These are phyloP conservation scores for Emydocephalus ijimae DNA, from an alignment of 2,113 vertebrate species.

Conservation along the genomic window DNA sequence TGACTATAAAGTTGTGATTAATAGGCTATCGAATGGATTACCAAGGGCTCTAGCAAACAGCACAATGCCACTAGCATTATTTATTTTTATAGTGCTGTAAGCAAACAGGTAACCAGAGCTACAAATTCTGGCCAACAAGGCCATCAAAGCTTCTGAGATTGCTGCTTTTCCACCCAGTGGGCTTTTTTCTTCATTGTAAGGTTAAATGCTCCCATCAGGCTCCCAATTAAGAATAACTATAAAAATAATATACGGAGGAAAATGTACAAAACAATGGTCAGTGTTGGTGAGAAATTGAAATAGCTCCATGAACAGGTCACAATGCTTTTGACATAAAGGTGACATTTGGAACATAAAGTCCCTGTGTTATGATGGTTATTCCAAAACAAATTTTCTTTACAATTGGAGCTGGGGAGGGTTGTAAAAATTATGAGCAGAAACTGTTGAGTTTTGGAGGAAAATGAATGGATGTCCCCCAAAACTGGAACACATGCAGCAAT, in stretches of 20 bases:
- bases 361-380: conserved; percentile 18
- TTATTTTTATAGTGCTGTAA: conserved; percentile 38
- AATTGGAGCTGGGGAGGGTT: not conserved
- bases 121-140: conserved; percentile 54
- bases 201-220: conserved; percentile 46
- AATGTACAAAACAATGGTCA: conserved; percentile 2
- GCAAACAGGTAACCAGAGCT: conserved; percentile 38
- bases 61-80: conserved; percentile 24
- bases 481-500: not conserved
- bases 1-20: conserved; percentile 60
- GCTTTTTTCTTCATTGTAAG: conserved; percentile 49
- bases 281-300: conserved; percentile 32
- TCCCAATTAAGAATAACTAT: conserved; percentile 42
- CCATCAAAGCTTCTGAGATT: conserved; percentile 49
- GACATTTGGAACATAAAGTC: conserved; percentile 47
- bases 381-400: conserved; percentile 28
- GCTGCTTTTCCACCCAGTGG: conserved; percentile 48
- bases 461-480: not conserved
- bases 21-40: conserved; percentile 51
- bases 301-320: not conserved
- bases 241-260: conserved; percentile 35
- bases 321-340: conserved; percentile 41
- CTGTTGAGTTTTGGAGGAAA: not conserved
- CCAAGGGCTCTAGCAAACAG: conserved; percentile 38
- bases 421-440: not conserved